Evolutionary conservation across 1,140 invertebrate genomes (phyloP).

Genomic region (Leucophenga varia): DNA sequence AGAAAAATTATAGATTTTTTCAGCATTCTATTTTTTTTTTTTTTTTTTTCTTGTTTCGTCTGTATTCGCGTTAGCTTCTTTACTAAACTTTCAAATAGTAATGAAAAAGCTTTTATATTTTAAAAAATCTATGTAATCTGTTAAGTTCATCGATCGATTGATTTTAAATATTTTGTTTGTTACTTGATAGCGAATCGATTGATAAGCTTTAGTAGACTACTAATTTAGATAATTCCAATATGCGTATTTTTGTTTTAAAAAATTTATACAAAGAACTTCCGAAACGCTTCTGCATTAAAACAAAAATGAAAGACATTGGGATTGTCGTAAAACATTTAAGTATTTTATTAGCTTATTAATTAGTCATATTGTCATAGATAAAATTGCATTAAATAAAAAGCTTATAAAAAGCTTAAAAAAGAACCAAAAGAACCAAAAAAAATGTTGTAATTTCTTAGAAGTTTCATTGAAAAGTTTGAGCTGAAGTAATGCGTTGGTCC

Average conservation of each 20-base stretch:
- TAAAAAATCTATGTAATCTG: background rate
- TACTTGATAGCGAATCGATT: background rate
- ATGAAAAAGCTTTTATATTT: conserved; percentile 1
- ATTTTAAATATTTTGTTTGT: background rate
- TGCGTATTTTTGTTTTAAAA: background rate
- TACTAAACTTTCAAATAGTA: background rate
- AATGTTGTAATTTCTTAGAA: too few species aligned
- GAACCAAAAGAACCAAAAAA: too few species aligned
- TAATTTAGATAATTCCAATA: background rate
- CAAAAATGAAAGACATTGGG: too few species aligned
- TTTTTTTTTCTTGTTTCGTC: background rate
- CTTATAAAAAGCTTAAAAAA: too few species aligned
- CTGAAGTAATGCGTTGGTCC: too few species aligned
- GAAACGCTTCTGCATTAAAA: too few species aligned
- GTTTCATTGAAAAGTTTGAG: too few species aligned
- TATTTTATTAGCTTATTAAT: too few species aligned
- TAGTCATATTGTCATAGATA: too few species aligned
- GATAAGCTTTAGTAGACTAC: background rate
- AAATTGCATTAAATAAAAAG: too few species aligned
- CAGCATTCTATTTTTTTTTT: background rate
- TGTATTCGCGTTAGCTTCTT: background rate
- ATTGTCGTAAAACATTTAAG: too few species aligned
- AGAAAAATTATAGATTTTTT: background rate
- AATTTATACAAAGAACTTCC: too few species aligned
- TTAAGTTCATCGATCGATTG: background rate